A percentile compares a stretch with the other conserved stretches of the same genome.
Evolutionary conservation across 2,113 vertebrate species (phyloP).

Genomic region (Pelmatolapia mariae): DNA sequence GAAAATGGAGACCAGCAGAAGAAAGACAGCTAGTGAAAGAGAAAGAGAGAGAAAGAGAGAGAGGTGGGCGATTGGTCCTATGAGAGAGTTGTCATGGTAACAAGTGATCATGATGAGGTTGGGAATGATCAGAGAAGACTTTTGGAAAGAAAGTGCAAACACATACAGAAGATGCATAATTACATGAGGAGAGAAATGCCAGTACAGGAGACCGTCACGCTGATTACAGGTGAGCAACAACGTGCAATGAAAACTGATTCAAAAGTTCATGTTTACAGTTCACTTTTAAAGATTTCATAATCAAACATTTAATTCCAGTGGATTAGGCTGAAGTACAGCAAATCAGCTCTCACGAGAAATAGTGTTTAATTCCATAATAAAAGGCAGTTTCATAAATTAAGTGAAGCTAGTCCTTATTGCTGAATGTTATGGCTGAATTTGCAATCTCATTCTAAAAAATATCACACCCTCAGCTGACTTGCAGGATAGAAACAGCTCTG

Average conservation of each 20-base stretch:
- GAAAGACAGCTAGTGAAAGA: background rate
- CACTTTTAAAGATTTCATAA: background rate
- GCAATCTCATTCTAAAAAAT: background rate
- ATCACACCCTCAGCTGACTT: background rate
- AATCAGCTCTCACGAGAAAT: background rate
- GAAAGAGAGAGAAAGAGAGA: constrained; percentile 21
- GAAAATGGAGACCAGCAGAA: constrained; percentile 14
- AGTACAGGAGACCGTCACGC: background rate
- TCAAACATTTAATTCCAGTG: background rate
- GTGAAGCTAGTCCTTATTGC: background rate
- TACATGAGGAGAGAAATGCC: background rate
- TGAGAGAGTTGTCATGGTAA: constrained; percentile 73
- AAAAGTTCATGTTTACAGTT: background rate
- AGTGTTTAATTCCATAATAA: background rate
- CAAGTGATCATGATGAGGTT: constrained; percentile 62
- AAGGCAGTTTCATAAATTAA: background rate
- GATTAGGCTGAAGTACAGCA: background rate
- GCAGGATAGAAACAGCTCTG: background rate
- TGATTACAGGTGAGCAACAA: background rate
- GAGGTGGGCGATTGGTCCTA: constrained; percentile 66
- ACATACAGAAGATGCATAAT: background rate
- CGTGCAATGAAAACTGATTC: background rate
- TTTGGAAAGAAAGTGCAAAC: constrained; percentile 39
- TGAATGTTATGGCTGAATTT: background rate
- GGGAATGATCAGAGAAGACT: constrained; percentile 47